Base-by-base conservation (phyloP, 2,888 invertebrate genomes). In the Thera britannica region DNA sequence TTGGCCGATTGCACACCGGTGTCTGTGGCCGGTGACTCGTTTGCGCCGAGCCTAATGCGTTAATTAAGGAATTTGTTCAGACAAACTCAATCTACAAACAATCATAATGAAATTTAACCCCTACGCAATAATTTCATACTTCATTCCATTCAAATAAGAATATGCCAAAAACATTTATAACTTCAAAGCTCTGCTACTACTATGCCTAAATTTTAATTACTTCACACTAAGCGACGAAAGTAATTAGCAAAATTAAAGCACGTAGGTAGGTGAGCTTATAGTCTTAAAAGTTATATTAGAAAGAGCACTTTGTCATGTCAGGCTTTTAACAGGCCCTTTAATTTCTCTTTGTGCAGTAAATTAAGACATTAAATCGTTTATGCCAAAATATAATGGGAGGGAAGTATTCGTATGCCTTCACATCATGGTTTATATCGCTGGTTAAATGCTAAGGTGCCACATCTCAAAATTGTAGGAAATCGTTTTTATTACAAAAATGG, bases 291-390 rank as follows among this genome's bases (percentile, higher is more conserved):
- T 91, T 90, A 90, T 89, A 89, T 89, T 85, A 87, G 87, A 88
- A 89, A 87, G 88, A 88, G 89, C 90, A 90, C 92, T 92, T 86
- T 89, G 89, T 92, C 91, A 91, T 90, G 90, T 91, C 89, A 88
- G 83, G 92, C 90, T 91, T 88, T 91, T 90, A 93, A 90, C 90
- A 88, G 87, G 84, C 88, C 88, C 86, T 89, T 92, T 90, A 91
- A 92, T 90, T 89, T 90, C 90, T 88, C 90, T 90, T 91, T 90
- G 91, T 88, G 84, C 88, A 87, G 88, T 87, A 90, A 92, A 92
- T 92, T 90, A 90, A 91, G 87, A 90, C 89, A 88, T 90, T 90
- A 91, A 91, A 91, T 90, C 89, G 90, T 90, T 90, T 90, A 88
- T 85, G 86, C 84, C 86, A 83, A 81, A 82, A 82, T 82, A 81